These are phyloP conservation scores for Papilio dardanus DNA, from an alignment of 1,140 invertebrate genomes.

Conservation along the genomic window DNA sequence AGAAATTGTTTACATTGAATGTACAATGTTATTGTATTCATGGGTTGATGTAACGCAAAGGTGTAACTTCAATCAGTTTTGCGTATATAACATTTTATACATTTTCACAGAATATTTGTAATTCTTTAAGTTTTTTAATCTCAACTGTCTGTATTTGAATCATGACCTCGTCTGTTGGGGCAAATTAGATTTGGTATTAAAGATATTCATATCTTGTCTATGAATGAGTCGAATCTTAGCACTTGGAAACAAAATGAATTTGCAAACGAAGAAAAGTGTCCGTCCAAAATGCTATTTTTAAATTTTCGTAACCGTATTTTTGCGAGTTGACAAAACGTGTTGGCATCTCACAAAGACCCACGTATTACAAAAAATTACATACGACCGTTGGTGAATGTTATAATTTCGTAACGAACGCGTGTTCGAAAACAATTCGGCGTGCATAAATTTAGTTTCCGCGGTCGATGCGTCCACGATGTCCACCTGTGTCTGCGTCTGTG, in stretches of 20 bases:
- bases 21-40: not conserved
- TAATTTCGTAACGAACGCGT: slow-evolving; percentile 48
- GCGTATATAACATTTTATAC: too few relatives aligned
- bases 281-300: not conserved
- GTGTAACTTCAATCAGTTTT: not conserved
- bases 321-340: slow-evolving; percentile 11
- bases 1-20: not conserved
- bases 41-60: not conserved
- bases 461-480: slow-evolving; percentile 12
- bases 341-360: slow-evolving; percentile 19
- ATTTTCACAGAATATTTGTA: too few relatives aligned
- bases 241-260: not conserved
- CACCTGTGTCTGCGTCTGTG: slow-evolving; percentile 27
- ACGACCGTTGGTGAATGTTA: slow-evolving; percentile 37
- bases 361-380: slow-evolving; percentile 53
- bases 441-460: slow-evolving; percentile 47
- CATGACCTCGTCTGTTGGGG: not conserved
- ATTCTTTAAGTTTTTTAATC: too few relatives aligned
- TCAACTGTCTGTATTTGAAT: too few relatives aligned
- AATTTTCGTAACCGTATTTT: slow-evolving; percentile 1
- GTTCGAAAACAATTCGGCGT: slow-evolving; percentile 40
- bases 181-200: not conserved
- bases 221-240: not conserved
- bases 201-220: not conserved
- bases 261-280: not conserved